Percentiles rank a stretch among this genome's conserved stretches.
Evolutionary conservation across 2,888 invertebrate species (phyloP).

Genomic region (Eilema sororculum): DNA sequence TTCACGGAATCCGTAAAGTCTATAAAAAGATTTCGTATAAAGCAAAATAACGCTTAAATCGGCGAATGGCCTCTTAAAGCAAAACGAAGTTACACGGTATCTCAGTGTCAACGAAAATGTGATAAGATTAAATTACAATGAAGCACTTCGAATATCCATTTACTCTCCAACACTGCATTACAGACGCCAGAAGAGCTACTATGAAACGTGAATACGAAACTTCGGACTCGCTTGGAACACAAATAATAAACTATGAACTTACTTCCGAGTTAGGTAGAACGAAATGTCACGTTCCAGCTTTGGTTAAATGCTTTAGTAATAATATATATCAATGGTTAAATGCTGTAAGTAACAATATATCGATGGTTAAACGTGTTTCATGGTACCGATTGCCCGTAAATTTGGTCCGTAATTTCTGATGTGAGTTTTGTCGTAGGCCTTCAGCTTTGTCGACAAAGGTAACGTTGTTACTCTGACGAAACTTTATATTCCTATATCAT

Average conservation of each 20-base stretch:
- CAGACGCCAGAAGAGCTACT: neutral
- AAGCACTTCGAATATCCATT: slow-evolving; percentile 4
- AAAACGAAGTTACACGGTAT: slow-evolving; percentile 1
- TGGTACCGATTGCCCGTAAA: neutral
- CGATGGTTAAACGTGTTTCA: too few species aligned
- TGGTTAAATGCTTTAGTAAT: too few species aligned
- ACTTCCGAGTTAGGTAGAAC: too few species aligned
- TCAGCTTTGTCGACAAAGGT: neutral
- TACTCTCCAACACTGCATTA: neutral
- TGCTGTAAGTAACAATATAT: too few species aligned
- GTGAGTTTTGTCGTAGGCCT: neutral
- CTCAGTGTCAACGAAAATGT: slow-evolving; percentile 1
- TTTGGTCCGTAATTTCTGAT: neutral
- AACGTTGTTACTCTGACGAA: neutral
- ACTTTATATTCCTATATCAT: neutral
- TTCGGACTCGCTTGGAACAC: neutral
- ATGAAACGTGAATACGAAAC: neutral
- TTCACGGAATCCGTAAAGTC: neutral
- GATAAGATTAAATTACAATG: neutral
- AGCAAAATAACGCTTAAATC: neutral
- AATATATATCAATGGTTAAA: too few species aligned
- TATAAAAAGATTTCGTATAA: neutral
- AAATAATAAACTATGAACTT: neutral
- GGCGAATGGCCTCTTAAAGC: slow-evolving; percentile 1
- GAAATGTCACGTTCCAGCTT: too few species aligned